Percentiles rank a stretch among this genome's conserved stretches.
phyloP scores from a whole-genome alignment of 2,888 invertebrate genomes.

The Oscheius sp. region DNA sequence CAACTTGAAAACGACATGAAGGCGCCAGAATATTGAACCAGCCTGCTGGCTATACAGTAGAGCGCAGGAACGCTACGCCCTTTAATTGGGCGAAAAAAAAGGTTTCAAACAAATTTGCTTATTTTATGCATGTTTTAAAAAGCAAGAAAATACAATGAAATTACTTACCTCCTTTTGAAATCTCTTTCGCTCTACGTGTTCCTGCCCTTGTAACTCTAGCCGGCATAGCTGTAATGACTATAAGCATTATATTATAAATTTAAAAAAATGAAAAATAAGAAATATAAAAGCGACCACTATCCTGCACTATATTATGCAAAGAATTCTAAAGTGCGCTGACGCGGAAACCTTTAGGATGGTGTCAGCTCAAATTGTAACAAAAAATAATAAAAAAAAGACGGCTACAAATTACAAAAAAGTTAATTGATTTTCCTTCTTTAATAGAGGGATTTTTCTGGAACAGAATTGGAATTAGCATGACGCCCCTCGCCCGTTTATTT shows the following conservation, averaged over 20 bases:
- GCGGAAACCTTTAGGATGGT: constrained; percentile 28
- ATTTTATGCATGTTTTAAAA: neutral
- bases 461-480: neutral
- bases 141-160: neutral
- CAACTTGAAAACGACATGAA: constrained; percentile 6
- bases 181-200: neutral
- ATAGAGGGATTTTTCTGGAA: too few relatives aligned
- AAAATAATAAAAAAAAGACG: neutral
- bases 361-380: neutral
- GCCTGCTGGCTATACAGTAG: neutral
- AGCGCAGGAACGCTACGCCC: neutral
- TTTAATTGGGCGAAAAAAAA: neutral
- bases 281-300: constrained; percentile 4
- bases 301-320: constrained; percentile 23
- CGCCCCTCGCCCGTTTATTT: neutral
- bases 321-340: constrained; percentile 24
- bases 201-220: neutral
- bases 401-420: neutral
- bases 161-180: neutral
- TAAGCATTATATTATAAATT: neutral
- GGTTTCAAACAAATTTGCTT: neutral
- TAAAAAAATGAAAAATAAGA: neutral
- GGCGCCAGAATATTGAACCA: constrained; percentile 24
- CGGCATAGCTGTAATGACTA: neutral
- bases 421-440: neutral